Base-by-base conservation (phyloP, 1,140 invertebrate genomes). In the Manduca sexta region DNA sequence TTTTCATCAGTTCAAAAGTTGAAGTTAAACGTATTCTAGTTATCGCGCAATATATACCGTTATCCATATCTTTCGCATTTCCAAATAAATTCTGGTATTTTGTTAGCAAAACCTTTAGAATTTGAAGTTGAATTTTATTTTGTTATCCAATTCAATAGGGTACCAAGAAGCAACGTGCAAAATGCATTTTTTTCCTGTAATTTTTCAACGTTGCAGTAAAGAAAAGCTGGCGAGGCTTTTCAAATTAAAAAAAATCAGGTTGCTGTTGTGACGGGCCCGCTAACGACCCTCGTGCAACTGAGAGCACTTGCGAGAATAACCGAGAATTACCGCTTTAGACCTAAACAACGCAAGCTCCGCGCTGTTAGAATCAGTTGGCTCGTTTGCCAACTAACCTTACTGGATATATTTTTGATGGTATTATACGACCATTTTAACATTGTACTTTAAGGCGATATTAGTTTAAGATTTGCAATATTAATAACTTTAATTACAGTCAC, bases 271-370 rank as follows among this genome's bases (percentile, higher is more conserved):
- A 54, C 57, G 52, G 35, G 50, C 45, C 50, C 45, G 39, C 67
- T 71, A 71, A 75, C 64, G 62, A 58, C 69, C 56, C 72, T 75
- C 56, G 53, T 60, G 57, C 49, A 46, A 42, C 41, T 38, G 49
- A 73, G 68, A 40, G 72, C 65, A 34, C 72, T 73, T 53, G 52
- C 42, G 49, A 17, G 51, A 62, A 64, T 52, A 60, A 49, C 54
- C 45, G 49, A 43, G 43, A 56, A 56, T 56, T 56, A 56, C 43
- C 53, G 48, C 42, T 55, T 54, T 49, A 48, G 40, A 16, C 41
- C 43, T 49, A 48, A 54, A 49, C 52, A 49, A 49, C 42, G 45
- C 17, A 16, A 31, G 29, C 42, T 18, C 35, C 11, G 18, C 33
- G 30, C 21, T 35, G 43, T 34, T 43, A 43, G 45, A 48, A 53